Evolutionary conservation across 2,113 vertebrate genomes (phyloP).

Genomic region (Aspiorhynchus laticeps): DNA sequence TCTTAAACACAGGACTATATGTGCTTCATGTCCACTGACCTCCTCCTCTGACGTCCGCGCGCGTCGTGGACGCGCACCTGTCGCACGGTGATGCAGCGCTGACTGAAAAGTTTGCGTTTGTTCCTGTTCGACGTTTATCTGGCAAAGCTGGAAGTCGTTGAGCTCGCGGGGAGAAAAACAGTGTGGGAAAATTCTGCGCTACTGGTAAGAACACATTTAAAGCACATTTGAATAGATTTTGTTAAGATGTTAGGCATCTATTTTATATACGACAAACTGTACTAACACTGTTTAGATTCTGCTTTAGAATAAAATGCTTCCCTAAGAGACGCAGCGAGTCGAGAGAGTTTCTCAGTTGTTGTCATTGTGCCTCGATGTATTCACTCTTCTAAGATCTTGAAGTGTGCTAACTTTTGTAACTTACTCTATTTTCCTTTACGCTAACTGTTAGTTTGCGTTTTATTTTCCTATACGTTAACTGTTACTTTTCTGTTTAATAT

Average conservation of each 20-base stretch:
- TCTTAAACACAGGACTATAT: neutral
- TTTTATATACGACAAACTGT: neutral
- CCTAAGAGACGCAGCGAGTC: neutral
- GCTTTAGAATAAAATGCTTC: neutral
- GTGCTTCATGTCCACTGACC: too few species aligned
- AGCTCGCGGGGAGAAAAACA: neutral
- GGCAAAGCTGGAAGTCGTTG: slow-evolving; percentile 30
- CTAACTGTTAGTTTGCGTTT: too few species aligned
- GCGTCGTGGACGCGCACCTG: slow-evolving; percentile 34
- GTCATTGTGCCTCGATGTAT: neutral
- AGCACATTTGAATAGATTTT: neutral
- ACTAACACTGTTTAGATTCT: neutral
- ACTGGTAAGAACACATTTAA: slow-evolving; percentile 10
- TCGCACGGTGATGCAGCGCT: neutral
- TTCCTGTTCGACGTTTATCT: slow-evolving; percentile 62
- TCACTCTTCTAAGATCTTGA: neutral
- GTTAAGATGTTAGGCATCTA: neutral
- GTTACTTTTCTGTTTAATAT: neutral
- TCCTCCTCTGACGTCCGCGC: neutral
- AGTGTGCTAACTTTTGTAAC: neutral
- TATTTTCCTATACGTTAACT: neutral
- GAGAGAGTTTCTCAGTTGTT: neutral
- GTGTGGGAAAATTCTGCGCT: neutral
- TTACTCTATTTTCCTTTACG: neutral
- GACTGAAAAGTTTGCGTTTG: slow-evolving; percentile 58